Percentiles rank a stretch among this genome's conserved stretches.
Conservation (phyloP, 2,113 vertebrate species). For the Cochlearius cochlearius region DNA sequence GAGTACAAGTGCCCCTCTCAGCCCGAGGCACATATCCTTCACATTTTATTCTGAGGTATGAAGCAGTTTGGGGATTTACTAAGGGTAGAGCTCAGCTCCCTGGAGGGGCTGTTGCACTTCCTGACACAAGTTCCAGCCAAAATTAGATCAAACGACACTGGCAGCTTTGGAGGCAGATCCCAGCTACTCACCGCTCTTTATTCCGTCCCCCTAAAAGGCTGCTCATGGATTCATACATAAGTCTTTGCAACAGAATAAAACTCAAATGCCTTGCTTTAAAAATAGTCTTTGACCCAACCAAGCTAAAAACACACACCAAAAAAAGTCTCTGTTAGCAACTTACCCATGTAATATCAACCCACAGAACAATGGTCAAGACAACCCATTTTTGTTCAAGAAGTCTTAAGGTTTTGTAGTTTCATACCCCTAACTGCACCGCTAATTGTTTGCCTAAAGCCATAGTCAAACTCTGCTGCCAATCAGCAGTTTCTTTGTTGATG, state of each 20-base stretch:
- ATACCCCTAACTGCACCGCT: not conserved
- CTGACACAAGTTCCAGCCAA: not conserved
- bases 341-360: not conserved
- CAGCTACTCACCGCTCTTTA: not conserved
- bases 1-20: not conserved
- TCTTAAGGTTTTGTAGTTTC: not conserved
- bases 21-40: not conserved
- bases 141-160: not conserved
- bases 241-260: not conserved
- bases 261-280: not conserved
- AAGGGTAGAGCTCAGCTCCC: not conserved
- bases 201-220: not conserved
- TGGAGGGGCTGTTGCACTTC: not conserved
- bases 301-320: not conserved
- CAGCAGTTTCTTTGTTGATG: not conserved
- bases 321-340: not conserved
- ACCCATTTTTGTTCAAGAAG: not conserved
- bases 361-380: not conserved
- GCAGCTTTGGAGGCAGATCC: not conserved
- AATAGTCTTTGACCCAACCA: not conserved
- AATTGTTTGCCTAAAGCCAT: not conserved
- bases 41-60: not conserved
- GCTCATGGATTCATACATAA: not conserved
- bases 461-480: not conserved
- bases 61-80: not conserved